Conservation (phyloP, 2,888 invertebrate genomes). For the Drosophila helvetica region DNA sequence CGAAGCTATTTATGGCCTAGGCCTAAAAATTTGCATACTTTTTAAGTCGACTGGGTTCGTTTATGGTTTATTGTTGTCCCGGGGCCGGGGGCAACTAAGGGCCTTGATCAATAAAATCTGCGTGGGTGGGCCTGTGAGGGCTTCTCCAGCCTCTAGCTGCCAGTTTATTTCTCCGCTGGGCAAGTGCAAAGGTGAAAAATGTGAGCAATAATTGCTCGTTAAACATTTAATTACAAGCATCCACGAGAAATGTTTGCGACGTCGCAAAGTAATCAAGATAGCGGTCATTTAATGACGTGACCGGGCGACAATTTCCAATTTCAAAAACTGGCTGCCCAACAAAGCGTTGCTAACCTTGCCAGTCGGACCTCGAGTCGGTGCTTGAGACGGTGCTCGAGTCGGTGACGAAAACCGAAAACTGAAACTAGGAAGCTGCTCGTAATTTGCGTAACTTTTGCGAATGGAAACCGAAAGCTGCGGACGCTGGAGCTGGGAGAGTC, state of each 20-base stretch:
- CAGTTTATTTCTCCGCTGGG: constrained; percentile 3
- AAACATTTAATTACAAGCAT: constrained; percentile 29
- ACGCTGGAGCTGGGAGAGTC: constrained; percentile 9
- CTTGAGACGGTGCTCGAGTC: constrained; percentile 10
- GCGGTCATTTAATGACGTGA: constrained; percentile 38
- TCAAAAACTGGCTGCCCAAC: constrained; percentile 36
- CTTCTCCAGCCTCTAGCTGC: neutral
- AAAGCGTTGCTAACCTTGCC: constrained; percentile 72
- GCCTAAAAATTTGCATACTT: constrained; percentile 38
- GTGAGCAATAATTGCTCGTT: constrained; percentile 28
- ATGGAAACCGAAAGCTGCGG: constrained; percentile 50
- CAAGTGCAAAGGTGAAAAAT: constrained; percentile 17
- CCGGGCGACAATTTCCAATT: constrained; percentile 52
- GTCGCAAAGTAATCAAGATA: constrained; percentile 27
- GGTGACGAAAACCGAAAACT: constrained; percentile 58
- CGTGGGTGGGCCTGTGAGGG: constrained; percentile 22
- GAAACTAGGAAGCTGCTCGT: constrained; percentile 19
- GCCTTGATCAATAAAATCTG: constrained; percentile 19
- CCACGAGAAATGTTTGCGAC: constrained; percentile 26
- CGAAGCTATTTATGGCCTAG: neutral
- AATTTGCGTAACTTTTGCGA: constrained; percentile 74
- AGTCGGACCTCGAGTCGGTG: neutral
- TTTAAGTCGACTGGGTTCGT: neutral
- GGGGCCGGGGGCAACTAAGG: constrained; percentile 21
- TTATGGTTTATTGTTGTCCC: constrained; percentile 17